phyloP scores from a whole-genome alignment of 2,113 vertebrate genomes.

The Dicerorhinus sumatrensis region DNA sequence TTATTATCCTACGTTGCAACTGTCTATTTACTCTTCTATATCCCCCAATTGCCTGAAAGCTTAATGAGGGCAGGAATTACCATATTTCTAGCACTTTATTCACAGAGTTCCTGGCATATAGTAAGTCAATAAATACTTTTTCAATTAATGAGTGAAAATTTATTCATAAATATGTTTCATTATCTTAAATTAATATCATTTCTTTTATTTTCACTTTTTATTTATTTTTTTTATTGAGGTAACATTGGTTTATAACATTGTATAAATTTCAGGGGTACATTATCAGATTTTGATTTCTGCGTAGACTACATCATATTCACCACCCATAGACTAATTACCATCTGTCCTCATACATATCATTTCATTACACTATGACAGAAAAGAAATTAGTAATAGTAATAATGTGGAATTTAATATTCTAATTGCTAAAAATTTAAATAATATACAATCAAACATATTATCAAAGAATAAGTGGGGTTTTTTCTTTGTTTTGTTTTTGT shows the following conservation, averaged over 20 bases:
- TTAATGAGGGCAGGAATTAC: not conserved
- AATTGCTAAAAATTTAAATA: not conserved
- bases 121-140: constrained; percentile 18
- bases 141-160: constrained; percentile 32
- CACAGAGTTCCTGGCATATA: not conserved
- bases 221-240: too few relatives aligned
- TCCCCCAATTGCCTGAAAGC: not conserved
- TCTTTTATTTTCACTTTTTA: not conserved
- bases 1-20: not conserved
- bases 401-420: constrained; percentile 33
- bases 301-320: too few relatives aligned
- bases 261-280: too few relatives aligned
- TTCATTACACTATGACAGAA: not conserved
- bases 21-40: not conserved
- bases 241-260: too few relatives aligned
- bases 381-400: constrained; percentile 1
- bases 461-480: not conserved
- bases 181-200: not conserved
- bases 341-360: not conserved
- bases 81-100: not conserved
- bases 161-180: constrained; percentile 12
- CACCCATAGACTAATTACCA: too few relatives aligned
- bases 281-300: too few relatives aligned
- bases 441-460: not conserved
- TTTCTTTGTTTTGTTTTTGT: not conserved